These are phyloP conservation scores for Ornithoptera alexandrae DNA, from an alignment of 2,888 invertebrate genomes.

Conservation along the genomic window DNA sequence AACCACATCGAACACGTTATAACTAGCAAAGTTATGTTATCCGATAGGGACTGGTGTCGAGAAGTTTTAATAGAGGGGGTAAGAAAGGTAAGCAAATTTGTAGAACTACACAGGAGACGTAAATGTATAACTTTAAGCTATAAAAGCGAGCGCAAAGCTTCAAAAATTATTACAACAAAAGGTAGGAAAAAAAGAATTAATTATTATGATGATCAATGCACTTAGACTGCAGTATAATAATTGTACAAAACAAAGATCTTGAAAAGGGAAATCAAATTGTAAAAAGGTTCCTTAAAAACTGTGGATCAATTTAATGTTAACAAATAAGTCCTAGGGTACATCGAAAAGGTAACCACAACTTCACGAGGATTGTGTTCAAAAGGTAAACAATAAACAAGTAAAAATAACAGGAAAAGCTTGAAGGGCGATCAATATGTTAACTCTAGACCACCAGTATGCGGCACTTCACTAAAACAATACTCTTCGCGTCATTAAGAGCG, in stretches of 20 bases:
- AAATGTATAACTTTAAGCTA: background rate
- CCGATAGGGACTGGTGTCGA: background rate
- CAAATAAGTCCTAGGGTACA: background rate
- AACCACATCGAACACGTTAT: background rate
- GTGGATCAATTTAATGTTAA: background rate
- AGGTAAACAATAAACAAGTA: constrained; percentile 26
- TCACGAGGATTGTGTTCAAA: constrained; percentile 5
- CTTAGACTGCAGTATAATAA: no score
- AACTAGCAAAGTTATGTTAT: constrained; percentile 1
- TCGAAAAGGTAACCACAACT: constrained; percentile 17
- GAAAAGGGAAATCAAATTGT: background rate
- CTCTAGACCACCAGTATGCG: constrained; percentile 59
- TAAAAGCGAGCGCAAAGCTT: no score
- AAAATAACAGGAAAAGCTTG: constrained; percentile 54
- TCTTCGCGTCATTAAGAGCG: constrained; percentile 60
- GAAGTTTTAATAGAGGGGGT: constrained; percentile 2
- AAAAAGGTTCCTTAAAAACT: background rate
- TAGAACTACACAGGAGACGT: background rate
- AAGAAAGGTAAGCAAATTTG: background rate
- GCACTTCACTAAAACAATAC: constrained; percentile 50
- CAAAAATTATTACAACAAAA: no score
- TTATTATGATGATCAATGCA: no score
- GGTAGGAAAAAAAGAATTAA: no score
- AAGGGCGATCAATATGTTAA: constrained; percentile 67
- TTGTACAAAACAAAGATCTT: no score